phyloP scores from a whole-genome alignment of 1,140 invertebrate species.

The Philopotamus ludificatus region DNA sequence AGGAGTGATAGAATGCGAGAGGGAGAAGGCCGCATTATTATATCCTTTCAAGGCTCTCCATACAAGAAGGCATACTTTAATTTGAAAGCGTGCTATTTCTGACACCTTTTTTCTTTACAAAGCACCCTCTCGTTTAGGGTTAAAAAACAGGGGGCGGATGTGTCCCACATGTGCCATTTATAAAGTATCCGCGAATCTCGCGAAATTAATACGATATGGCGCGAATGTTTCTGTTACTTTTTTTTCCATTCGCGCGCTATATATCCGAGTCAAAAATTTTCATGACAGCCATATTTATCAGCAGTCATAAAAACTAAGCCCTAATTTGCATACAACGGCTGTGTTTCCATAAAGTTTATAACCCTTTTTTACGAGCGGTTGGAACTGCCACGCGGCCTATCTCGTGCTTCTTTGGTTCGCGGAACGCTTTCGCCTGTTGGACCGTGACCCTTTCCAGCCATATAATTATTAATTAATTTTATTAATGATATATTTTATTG shows the following conservation, averaged over 20 bases:
- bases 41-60: conserved; percentile 4
- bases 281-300: conserved; percentile 33
- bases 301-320: conserved; percentile 34
- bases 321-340: conserved; percentile 41
- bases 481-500: no score
- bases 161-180: not conserved
- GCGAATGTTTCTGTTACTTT: not conserved
- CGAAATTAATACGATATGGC: not conserved
- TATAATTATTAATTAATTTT: no score
- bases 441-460: no score
- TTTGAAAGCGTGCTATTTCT: conserved; percentile 39
- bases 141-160: not conserved
- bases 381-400: no score
- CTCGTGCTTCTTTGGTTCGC: no score
- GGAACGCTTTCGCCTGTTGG: no score
- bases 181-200: not conserved
- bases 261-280: conserved; percentile 23
- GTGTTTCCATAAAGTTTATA: conserved; percentile 37
- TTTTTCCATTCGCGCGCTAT: not conserved
- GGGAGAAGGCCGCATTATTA: not conserved
- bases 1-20: not conserved
- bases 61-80: conserved; percentile 24
- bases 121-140: not conserved
- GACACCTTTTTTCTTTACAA: conserved; percentile 34
- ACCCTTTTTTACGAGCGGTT: conserved; percentile 39